Evolutionary conservation across 2,888 invertebrate species (phyloP), one percentile per base, ranked within the genome.

Genomic region (Amphipoea oculea): DNA sequence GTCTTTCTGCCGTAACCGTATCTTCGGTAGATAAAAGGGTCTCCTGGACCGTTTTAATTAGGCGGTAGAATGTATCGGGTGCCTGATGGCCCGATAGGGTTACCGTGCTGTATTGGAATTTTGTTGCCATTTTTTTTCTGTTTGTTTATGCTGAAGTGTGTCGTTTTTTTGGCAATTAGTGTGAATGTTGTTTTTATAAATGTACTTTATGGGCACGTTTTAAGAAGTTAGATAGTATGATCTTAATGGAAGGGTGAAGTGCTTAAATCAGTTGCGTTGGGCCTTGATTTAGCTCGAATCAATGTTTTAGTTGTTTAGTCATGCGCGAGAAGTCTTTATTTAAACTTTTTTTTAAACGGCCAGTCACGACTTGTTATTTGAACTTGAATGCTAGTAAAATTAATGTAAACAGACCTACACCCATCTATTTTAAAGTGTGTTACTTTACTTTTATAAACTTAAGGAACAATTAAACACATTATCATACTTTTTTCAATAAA

Each of bases 1-100:
- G 96, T 96, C 95, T 92, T 92, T 91, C 88, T 88, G 92, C 94
- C 93, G 95, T 96, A 94, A 94, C 93, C 94, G 93, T 95, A 95
- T 96, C 96, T 95, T 93, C 93, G 95, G 92, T 86, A 90, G 96
- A 96, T 96, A 96, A 96, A 95, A 95, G 94, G 95, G 95, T 94
- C 93, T 91, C 95, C 91, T 93, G 95, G 94, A 95, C 96, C 95
- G 96, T 96, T 96, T 96, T 96, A 96, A 96, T 96, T 96, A 96
- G 96, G 93, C 94, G 90, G 94, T 92, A 94, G 94, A 95, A 95
- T 95, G 94, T 95, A 94, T 94, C 93, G 92, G 92, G 92, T 91
- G 93, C 90, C 90, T 91, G 92, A 91, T 92, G 90, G 86, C 86
- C 78, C 83, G 91, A 87, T 93, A 95, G 95, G 95, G 95, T 90